Conservation (phyloP, 1,140 invertebrate species). For the Probaryconus sp. region DNA sequence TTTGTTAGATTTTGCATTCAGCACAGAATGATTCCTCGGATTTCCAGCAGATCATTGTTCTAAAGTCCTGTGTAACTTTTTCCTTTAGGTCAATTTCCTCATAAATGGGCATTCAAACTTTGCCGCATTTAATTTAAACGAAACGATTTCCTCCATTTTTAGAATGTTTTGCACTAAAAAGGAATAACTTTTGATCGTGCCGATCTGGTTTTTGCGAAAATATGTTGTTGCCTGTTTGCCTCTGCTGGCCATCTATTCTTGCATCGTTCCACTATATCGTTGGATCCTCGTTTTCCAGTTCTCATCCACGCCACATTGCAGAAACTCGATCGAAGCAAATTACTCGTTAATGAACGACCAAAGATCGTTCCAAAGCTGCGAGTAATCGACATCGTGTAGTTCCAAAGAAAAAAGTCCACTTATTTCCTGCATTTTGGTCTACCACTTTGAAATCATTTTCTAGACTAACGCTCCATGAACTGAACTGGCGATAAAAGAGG, state of each 20-base stretch:
- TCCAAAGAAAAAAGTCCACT: conserved; percentile 25
- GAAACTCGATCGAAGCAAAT: conserved; percentile 47
- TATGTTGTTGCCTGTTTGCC: conserved; percentile 19
- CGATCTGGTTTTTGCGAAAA: conserved; percentile 48
- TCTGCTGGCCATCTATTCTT: background rate
- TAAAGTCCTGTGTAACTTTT: no score
- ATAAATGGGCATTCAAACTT: conserved; percentile 31
- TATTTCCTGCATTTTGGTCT: conserved; percentile 37
- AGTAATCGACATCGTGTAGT: conserved; percentile 40
- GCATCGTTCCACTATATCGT: no score
- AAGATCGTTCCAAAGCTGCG: conserved; percentile 20
- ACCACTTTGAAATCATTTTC: conserved; percentile 16
- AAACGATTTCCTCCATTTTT: conserved; percentile 7
- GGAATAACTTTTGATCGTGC: conserved; percentile 46
- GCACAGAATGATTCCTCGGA: no score
- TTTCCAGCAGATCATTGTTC: no score
- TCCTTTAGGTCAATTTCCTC: no score
- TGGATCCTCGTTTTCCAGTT: conserved; percentile 24
- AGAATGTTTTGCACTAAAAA: conserved; percentile 19
- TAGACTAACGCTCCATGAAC: background rate
- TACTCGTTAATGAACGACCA: conserved; percentile 39
- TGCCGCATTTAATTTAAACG: conserved; percentile 26
- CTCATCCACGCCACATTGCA: conserved; percentile 4
- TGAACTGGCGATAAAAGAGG: no score
- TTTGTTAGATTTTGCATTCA: no score